Conservation (phyloP, 1,140 invertebrate species). For the Achatina immaculata region DNA sequence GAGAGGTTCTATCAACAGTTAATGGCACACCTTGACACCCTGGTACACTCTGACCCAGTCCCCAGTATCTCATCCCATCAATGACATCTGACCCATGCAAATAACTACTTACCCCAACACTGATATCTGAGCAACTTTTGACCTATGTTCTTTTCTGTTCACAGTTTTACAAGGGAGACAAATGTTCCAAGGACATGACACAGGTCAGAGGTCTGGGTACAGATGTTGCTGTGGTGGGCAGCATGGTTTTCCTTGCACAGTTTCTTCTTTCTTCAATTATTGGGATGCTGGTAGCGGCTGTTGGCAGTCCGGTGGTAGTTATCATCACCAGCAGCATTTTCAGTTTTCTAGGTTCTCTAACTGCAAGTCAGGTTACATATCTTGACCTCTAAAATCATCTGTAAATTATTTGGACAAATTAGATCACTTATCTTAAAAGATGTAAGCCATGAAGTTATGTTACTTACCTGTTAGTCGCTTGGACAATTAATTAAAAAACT, state of each 20-base stretch:
- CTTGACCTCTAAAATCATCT: slow-evolving; percentile 83
- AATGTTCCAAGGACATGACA: slow-evolving; percentile 14
- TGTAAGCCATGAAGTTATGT: too few relatives aligned
- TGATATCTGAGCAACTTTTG: too few relatives aligned
- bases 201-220: slow-evolving; percentile 88
- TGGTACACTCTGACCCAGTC: too few relatives aligned
- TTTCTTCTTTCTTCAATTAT: slow-evolving; percentile 89
- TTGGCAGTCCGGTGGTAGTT: slow-evolving; percentile 85
- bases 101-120: too few relatives aligned
- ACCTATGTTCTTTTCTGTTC: slow-evolving; percentile 14
- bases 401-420: too few relatives aligned
- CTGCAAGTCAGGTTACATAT: slow-evolving; percentile 89
- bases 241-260: slow-evolving; percentile 95
- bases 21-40: too few relatives aligned
- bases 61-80: too few relatives aligned
- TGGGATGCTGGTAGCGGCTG: slow-evolving; percentile 83
- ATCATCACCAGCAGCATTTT: slow-evolving; percentile 85
- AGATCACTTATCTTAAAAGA: too few relatives aligned
- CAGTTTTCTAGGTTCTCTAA: slow-evolving; percentile 85
- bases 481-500: too few relatives aligned
- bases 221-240: slow-evolving; percentile 92
- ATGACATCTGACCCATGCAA: too few relatives aligned
- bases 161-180: slow-evolving; percentile 41
- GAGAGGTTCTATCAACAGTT: too few relatives aligned
- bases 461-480: too few relatives aligned